A percentile compares a stretch with the other conserved stretches of the same genome.
These are phyloP conservation scores for Engraulis encrasicolus DNA, from an alignment of 2,113 vertebrate species.

Conservation along the genomic window DNA sequence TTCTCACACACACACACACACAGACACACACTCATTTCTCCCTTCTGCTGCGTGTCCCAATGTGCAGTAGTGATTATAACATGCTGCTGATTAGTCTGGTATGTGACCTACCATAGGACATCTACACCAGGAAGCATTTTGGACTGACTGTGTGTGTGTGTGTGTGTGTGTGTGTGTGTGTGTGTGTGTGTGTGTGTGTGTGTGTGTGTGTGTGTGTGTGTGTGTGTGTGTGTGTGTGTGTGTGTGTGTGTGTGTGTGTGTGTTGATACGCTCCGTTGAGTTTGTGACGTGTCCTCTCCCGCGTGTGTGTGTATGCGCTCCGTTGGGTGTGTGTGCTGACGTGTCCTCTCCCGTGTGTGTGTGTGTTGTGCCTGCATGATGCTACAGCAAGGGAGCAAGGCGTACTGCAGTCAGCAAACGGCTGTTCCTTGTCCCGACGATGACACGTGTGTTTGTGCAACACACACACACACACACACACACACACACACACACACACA, in stretches of 20 bases:
- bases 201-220: constrained; percentile 20
- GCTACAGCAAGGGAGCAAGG: not conserved
- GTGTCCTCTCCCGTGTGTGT: not conserved
- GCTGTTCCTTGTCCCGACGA: not conserved
- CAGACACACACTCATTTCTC: too few relatives aligned
- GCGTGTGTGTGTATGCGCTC: not conserved
- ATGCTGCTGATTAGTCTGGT: too few relatives aligned
- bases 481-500: not conserved
- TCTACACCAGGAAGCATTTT: too few relatives aligned
- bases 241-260: constrained; percentile 19
- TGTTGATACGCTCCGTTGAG: not conserved
- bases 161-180: too few relatives aligned
- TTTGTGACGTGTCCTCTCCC: constrained; percentile 10
- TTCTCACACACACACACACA: too few relatives aligned
- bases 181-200: not conserved
- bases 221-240: constrained; percentile 43
- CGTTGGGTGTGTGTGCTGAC: constrained; percentile 14
- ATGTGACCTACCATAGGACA: too few relatives aligned
- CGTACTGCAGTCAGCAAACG: not conserved
- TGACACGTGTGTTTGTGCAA: not conserved
- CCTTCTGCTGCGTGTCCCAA: too few relatives aligned
- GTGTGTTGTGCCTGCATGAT: not conserved
- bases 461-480: too few relatives aligned
- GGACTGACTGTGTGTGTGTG: too few relatives aligned
- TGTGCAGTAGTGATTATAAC: too few relatives aligned